Base-by-base conservation (phyloP, 1,140 invertebrate genomes). In the Drosophila pachea region DNA sequence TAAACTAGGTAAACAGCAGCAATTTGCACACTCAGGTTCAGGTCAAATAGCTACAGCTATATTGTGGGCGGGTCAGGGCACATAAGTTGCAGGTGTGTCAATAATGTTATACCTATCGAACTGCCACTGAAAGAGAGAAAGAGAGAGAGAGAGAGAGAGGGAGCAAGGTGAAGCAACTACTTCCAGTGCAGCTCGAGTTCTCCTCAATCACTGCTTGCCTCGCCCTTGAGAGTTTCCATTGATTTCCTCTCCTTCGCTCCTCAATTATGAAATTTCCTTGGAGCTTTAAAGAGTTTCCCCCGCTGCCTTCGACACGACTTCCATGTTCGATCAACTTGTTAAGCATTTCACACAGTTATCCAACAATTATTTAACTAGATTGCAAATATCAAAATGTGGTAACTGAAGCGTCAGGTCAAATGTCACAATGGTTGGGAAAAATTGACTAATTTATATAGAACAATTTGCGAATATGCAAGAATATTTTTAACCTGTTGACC, bases 401-500 rank as follows among this genome's bases (percentile, higher is more conserved):
- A 43, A 35, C 48, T 47, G 62, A 62, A 68, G 49, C 73, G 58
- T 55, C 36, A 38, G 52, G 43, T 50, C 49, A 67, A 83, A 75
- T 78, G 78, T 83, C 78, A 75, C 49, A 50, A 67, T 32, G 60
- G 56, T 31, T 7, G 63, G 69, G 55, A 2, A 14, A 43, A 14
- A 14, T 62, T 33, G 8, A 66, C 65, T 49, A 50, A 56, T 38
- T 22, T 22, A 22, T 22, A 22, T 22, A 22, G 1, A 22, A 22
- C 22, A 22, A 22, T 47, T 42, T 68, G 68, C 62, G 60, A 68
- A 76, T 77, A 78, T 78, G 58, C 63, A 64, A 73, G 60, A 71
- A 59, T 64, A 14, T 14, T 65, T 73, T 47, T 11, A 36, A 33
- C 43, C 43, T 68, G 52, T 59, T 75, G 68, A 56, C 42, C 50